These are phyloP conservation scores for Atherinosoma microstoma DNA, from an alignment of 2,797 vertebrate genomes.

Conservation along the genomic window DNA sequence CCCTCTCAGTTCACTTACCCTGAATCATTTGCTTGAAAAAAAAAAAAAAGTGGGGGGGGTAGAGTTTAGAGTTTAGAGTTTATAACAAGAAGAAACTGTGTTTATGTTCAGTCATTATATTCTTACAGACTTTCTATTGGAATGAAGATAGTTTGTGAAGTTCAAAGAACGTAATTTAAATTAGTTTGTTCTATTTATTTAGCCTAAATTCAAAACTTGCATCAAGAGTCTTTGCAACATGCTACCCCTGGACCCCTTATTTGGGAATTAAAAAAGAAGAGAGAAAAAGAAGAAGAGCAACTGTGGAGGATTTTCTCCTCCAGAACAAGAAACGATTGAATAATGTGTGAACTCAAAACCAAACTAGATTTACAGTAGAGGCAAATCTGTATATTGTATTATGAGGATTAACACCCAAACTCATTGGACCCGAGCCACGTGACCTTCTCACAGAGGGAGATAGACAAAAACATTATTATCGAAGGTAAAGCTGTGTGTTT, in stretches of 20 bases:
- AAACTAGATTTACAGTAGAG: not conserved
- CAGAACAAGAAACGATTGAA: not conserved
- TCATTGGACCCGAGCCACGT: not conserved
- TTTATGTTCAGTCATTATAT: not conserved
- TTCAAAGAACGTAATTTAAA: not conserved
- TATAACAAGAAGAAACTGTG: not conserved
- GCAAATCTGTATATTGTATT: conserved; percentile 1
- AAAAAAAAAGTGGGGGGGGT: not conserved
- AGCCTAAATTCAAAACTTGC: not conserved
- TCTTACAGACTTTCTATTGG: not conserved
- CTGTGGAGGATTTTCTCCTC: conserved; percentile 6
- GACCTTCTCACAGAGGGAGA: not conserved
- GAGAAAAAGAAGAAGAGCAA: not conserved
- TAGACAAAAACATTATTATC: not conserved
- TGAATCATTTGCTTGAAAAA: conserved; percentile 33
- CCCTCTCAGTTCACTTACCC: conserved; percentile 50
- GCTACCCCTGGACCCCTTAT: not conserved
- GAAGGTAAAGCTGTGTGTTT: conserved; percentile 34
- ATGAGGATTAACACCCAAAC: not conserved
- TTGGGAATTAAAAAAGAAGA: not conserved
- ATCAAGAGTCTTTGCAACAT: not conserved
- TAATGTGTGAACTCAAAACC: conserved; percentile 1
- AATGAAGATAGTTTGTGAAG: not conserved
- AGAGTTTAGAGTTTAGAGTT: not conserved
- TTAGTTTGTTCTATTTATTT: not conserved